Conservation (phyloP, 2,113 vertebrate genomes). For the Orthonyx spaldingii region DNA sequence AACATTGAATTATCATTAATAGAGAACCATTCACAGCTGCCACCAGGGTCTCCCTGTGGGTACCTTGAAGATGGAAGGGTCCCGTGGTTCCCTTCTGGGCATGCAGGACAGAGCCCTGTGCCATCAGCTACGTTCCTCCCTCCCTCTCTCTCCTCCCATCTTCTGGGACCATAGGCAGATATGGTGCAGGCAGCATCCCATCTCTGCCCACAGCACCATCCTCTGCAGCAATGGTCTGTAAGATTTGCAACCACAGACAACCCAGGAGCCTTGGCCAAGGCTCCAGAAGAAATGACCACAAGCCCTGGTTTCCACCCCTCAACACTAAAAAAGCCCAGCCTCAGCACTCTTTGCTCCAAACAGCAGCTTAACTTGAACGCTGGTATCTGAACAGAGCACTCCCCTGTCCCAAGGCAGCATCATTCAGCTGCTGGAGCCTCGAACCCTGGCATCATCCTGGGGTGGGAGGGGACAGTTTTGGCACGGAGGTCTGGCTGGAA, state of each 20-base stretch:
- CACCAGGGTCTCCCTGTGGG: accelerated
- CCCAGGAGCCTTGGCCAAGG: too few species aligned
- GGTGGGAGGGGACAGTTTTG: neutral
- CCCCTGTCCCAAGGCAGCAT: neutral
- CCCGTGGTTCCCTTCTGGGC: accelerated
- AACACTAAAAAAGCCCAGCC: neutral
- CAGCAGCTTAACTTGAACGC: neutral
- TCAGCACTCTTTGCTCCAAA: neutral
- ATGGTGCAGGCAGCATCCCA: neutral
- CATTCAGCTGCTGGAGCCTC: neutral
- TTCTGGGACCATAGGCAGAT: accelerated
- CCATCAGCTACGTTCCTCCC: neutral
- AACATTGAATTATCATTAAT: neutral
- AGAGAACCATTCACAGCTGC: neutral
- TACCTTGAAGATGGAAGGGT: neutral
- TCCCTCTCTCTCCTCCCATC: neutral
- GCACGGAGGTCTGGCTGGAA: neutral
- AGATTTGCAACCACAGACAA: neutral
- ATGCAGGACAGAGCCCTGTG: neutral
- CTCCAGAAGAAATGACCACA: neutral
- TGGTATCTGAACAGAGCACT: neutral
- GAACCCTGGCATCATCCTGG: too few species aligned
- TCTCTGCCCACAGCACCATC: neutral
- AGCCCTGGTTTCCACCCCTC: neutral
- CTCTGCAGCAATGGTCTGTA: accelerated